Evolutionary conservation across 2,888 invertebrate genomes (phyloP), one percentile per base, ranked within the genome.

Genomic region (Ornithoptera alexandrae): DNA sequence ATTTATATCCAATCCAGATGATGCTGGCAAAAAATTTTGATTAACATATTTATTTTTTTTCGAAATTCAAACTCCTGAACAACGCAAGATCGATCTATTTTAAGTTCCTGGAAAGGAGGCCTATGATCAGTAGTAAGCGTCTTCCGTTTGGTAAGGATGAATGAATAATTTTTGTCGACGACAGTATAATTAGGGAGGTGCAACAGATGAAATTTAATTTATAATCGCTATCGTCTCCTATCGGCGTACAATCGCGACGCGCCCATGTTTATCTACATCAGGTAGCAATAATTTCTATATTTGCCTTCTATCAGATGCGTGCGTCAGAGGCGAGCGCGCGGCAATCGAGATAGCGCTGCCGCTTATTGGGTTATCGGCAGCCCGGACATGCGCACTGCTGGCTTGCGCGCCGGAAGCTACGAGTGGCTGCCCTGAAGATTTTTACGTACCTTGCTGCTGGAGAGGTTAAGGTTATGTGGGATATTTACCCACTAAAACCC

Each of bases 231-330:
- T 22, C 17, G 7, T 39, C 10, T 10, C 39, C 10, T 64, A 68
- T 68, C 64, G 20, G 7, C 2, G 57, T 58, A 63, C 10, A 68
- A 65, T 56, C 20, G 58, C 65, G 67, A 53, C 67, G 65, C 66
- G 65, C 65, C 69, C 57, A 59, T 69, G 58, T 73, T 75, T 74
- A 76, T 77, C 72, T 71, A 71, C 70, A 73, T 71, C 74, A 76
- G 77, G 79, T 80, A 78, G 78, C 78, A 73, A 76, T 80, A 79
- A 78, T 79, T 77, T 79, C 73, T 77, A 77, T 79, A 77, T 80
- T 77, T 73, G 73, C 70, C 60, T 71, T 72, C 79, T 82, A 86
- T 85, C 84, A 72, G 72, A 71, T 77, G 69, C 72, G 79, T 84
- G 84, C 85, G 84, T 84, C 84, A 78, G 70, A 60, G 59, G 42